Evolutionary conservation across 2,113 vertebrate species (phyloP), one percentile per base, ranked within the genome.

Genomic region (Aythya baeri): DNA sequence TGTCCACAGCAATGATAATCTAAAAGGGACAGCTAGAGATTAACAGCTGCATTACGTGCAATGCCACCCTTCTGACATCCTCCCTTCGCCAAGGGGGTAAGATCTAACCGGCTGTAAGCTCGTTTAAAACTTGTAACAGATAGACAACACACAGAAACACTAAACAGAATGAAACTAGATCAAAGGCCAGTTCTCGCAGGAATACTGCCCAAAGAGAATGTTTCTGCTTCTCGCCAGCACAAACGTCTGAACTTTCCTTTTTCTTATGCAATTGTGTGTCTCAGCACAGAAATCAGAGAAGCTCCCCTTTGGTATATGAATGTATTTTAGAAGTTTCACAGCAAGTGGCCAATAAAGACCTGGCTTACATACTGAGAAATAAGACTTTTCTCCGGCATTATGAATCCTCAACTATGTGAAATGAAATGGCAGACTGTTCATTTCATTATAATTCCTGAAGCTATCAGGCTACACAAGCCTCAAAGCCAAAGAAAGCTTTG

Each of bases 261-360:
- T 49, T 10, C 67, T 77, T n/a, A 17, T 1, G 6, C 59, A 55
- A 59, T 11, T 71, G 61, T 11, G 27, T 11, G 57, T 5, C 85
- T 50, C 87, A 21, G 83, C 73, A 65, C 43, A 78, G 75, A 83
- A 74, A 91, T 8, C 22, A 43, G 23, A 83, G 76, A 44, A 49
- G 83, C 27, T 79, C 54, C 75, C 57, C 83, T 90, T 41, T 38
- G 77, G 54, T 22, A 80, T 29, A 41, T 5, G 21, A 86, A 91
- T 3, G 7, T 8, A 29, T 83, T 83, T 85, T 63, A 76, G 77
- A 91, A 92, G 83, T 41, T 84, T 55, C 91, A 71, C 93, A 92
- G 92, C 86, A 91, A 79, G 92, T 29, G 68, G 83, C 68, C 90
- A 94, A 83, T 83, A 90, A 81, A 83, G 92, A 82, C 70, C 11